A percentile compares a stretch with the other conserved stretches of the same genome.
Evolutionary conservation across 2,888 invertebrate species (phyloP).

Genomic region (Diploptera punctata): DNA sequence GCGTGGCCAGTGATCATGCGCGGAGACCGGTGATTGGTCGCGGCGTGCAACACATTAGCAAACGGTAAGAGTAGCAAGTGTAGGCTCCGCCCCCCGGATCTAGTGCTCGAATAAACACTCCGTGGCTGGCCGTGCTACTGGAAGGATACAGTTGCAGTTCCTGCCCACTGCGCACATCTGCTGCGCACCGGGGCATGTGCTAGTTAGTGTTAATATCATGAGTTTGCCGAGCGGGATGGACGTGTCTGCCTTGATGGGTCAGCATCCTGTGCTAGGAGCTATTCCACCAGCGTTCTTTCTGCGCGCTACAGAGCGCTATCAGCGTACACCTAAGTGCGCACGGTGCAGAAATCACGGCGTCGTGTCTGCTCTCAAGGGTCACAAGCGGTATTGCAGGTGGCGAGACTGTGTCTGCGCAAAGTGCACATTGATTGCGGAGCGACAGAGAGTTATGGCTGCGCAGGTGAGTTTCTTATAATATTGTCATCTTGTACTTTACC

Average conservation of each 20-base stretch:
- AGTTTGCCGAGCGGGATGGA: conserved; percentile 86
- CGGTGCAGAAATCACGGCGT: conserved; percentile 97
- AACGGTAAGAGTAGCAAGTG: conserved; percentile 1
- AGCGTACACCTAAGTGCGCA: conserved; percentile 96
- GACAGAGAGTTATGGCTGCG: conserved; percentile 98
- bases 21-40: conserved; percentile 4
- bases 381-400: conserved; percentile 97
- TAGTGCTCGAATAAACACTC: conserved; percentile 16
- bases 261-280: conserved; percentile 78
- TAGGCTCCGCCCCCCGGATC: neutral
- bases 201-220: conserved; percentile 58
- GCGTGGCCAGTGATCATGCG: conserved; percentile 9
- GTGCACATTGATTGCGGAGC: conserved; percentile 96
- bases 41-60: neutral
- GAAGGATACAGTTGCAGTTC: conserved; percentile 7
- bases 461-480: conserved; percentile 62
- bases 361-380: conserved; percentile 93
- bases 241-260: conserved; percentile 85
- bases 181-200: no score
- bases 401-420: conserved; percentile 97
- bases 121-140: neutral
- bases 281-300: conserved; percentile 84
- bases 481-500: no score
- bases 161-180: neutral
- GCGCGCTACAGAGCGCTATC: conserved; percentile 86